A percentile compares a stretch with the other conserved stretches of the same genome.
phyloP scores from a whole-genome alignment of 64 coral and sea anemone species.

The Montipora sp. region DNA sequence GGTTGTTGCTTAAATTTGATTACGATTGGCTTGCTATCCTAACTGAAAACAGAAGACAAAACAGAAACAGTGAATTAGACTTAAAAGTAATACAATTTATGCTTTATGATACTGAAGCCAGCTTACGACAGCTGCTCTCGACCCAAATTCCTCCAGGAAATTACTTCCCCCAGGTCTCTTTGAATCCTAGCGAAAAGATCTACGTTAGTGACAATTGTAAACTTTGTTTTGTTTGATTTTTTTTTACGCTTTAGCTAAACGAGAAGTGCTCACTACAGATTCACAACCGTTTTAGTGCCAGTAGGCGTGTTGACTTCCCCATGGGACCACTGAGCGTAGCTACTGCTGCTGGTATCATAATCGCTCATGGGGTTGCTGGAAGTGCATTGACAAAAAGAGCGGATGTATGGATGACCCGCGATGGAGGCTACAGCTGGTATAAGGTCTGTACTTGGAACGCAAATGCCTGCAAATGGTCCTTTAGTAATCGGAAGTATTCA shows the following conservation, averaged over 20 bases:
- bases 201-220: neutral
- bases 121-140: no score
- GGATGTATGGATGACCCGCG: constrained; percentile 76
- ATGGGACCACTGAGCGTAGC: constrained; percentile 71
- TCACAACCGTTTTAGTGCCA: constrained; percentile 78
- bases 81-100: no score
- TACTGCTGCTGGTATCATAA: constrained; percentile 76
- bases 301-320: constrained; percentile 46
- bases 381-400: constrained; percentile 34
- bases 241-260: constrained; percentile 10
- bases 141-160: no score
- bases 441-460: constrained; percentile 1
- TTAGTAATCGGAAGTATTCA: no score
- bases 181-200: no score
- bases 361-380: constrained; percentile 76
- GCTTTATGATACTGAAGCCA: no score
- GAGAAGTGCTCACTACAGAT: constrained; percentile 71
- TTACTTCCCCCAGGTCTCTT: no score
- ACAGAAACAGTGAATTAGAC: no score
- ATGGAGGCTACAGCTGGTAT: constrained; percentile 90
- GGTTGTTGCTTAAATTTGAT: no score
- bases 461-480: no score
- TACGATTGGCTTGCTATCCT: no score
- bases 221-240: neutral
- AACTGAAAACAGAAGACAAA: no score